Conservation (phyloP, 2,888 invertebrate species). For the Drosophila neotestacea region DNA sequence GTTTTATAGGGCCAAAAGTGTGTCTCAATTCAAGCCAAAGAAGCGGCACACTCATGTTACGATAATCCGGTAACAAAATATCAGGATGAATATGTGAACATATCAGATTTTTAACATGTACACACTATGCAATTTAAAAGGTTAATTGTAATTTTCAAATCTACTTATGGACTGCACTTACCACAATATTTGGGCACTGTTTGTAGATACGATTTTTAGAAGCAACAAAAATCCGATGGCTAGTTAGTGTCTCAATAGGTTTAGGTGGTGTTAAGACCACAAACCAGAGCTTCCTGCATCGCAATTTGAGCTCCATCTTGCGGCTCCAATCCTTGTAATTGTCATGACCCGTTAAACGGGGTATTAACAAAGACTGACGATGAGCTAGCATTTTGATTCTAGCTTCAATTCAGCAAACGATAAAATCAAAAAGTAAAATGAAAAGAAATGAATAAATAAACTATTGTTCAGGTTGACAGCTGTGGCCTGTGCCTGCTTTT, state of each 20-base stretch:
- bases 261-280: slow-evolving; percentile 29
- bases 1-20: slow-evolving; percentile 16
- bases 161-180: slow-evolving; percentile 16
- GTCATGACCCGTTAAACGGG: slow-evolving; percentile 14
- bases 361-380: slow-evolving; percentile 12
- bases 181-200: slow-evolving; percentile 6
- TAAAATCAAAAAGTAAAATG: neutral
- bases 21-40: slow-evolving; percentile 30
- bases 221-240: slow-evolving; percentile 23
- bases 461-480: slow-evolving; percentile 21
- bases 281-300: slow-evolving; percentile 27
- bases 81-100: slow-evolving; percentile 17
- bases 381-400: slow-evolving; percentile 30
- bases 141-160: neutral
- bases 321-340: slow-evolving; percentile 50
- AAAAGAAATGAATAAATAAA: slow-evolving; percentile 7
- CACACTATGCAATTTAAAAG: slow-evolving; percentile 6
- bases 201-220: slow-evolving; percentile 18
- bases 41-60: slow-evolving; percentile 21
- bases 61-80: slow-evolving; percentile 1
- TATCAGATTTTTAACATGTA: too few relatives aligned
- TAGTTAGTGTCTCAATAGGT: slow-evolving; percentile 1
- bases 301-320: slow-evolving; percentile 41
- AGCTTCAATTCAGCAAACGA: neutral
- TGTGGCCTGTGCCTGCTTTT: slow-evolving; percentile 1